Percentiles rank a stretch among this genome's conserved stretches.
Evolutionary conservation across 1,140 invertebrate genomes (phyloP).

Genomic region (Diachasmimorpha longicaudata): DNA sequence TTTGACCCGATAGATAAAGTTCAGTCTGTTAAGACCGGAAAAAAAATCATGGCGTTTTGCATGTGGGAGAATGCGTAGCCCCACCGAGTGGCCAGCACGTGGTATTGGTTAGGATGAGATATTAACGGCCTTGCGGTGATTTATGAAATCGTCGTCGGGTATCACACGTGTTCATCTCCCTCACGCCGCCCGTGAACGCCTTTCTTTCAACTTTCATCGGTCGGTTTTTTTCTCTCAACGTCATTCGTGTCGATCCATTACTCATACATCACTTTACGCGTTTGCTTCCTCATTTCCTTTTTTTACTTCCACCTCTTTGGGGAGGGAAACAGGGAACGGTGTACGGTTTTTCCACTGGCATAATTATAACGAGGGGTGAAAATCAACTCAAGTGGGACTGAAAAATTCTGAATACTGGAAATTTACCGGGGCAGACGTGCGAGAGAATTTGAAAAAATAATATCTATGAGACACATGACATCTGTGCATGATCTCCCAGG

Average conservation of each 20-base stretch:
- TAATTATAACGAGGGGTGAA: background rate
- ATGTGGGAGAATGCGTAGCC: conserved; percentile 14
- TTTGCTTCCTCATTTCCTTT: conserved; percentile 11
- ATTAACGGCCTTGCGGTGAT: conserved; percentile 28
- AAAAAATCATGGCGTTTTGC: conserved; percentile 7
- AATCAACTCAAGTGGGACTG: background rate
- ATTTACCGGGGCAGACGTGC: background rate
- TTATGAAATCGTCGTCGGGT: conserved; percentile 30
- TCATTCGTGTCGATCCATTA: conserved; percentile 18
- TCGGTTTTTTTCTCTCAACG: conserved; percentile 15
- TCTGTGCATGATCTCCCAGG: background rate
- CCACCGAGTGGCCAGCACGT: conserved; percentile 33
- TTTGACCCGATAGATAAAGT: background rate
- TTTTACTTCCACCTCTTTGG: background rate
- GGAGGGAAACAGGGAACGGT: too few species aligned
- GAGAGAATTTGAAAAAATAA: background rate
- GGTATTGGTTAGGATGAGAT: conserved; percentile 35
- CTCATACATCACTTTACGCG: conserved; percentile 22
- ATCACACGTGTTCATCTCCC: conserved; percentile 29
- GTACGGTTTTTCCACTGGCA: too few species aligned
- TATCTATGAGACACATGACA: background rate
- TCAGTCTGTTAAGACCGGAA: background rate
- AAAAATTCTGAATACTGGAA: background rate
- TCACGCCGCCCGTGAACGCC: conserved; percentile 32
- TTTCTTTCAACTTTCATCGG: conserved; percentile 21